These are phyloP conservation scores for Pachyrhynchus sulphureomaculatus DNA, from an alignment of 1,140 invertebrate species.

Conservation along the genomic window DNA sequence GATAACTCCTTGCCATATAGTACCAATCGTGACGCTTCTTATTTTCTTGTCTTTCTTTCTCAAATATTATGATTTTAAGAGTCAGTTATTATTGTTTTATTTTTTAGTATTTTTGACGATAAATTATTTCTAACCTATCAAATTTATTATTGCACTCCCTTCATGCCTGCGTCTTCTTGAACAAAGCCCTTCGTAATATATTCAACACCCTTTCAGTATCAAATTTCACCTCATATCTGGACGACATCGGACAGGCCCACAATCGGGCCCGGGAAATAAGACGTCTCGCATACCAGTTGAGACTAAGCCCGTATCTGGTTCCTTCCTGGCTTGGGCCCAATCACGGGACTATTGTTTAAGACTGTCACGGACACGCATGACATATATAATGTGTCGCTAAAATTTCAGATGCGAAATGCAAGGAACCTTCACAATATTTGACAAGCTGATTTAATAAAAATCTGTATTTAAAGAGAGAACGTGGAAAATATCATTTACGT, in stretches of 20 bases:
- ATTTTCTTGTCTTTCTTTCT: no score
- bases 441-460: no score
- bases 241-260: constrained; percentile 1
- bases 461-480: no score
- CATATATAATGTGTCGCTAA: constrained; percentile 3
- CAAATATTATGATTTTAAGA: no score
- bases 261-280: constrained; percentile 14
- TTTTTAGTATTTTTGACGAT: no score
- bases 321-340: constrained; percentile 38
- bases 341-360: constrained; percentile 45
- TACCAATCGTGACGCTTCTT: no score
- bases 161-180: not conserved
- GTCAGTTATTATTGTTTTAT: no score
- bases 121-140: no score
- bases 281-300: constrained; percentile 24
- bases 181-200: not conserved
- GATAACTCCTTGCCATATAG: no score
- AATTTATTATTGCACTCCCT: not conserved
- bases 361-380: constrained; percentile 7
- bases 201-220: constrained; percentile 5
- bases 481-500: no score
- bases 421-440: no score
- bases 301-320: constrained; percentile 33
- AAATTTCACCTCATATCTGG: constrained; percentile 6
- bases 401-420: constrained; percentile 4